Percentiles rank a stretch among this genome's conserved stretches.
Evolutionary conservation across 2,113 vertebrate species (phyloP).

Genomic region (Hippocampus zosterae): DNA sequence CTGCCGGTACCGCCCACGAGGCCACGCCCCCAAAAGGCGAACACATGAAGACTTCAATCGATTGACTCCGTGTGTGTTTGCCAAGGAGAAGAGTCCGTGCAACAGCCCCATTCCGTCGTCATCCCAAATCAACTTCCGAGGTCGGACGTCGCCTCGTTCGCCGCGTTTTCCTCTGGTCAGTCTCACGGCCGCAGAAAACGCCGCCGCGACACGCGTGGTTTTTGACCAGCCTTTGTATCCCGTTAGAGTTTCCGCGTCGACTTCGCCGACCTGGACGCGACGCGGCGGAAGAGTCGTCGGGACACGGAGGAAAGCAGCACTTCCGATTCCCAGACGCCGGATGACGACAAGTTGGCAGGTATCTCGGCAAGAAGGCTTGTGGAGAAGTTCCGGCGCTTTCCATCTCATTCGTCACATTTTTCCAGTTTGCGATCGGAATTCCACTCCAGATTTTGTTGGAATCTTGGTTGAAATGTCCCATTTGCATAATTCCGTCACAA

Average conservation of each 20-base stretch:
- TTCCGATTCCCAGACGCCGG: constrained; percentile 84
- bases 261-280: constrained; percentile 79
- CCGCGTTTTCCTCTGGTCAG: constrained; percentile 80
- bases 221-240: not conserved
- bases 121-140: constrained; percentile 74
- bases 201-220: not conserved
- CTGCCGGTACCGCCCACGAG: too few species aligned
- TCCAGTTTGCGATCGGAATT: not conserved
- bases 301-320: constrained; percentile 86
- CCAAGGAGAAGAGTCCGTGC: constrained; percentile 78
- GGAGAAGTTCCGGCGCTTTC: not conserved
- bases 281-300: constrained; percentile 69
- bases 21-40: too few species aligned
- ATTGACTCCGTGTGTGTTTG: not conserved
- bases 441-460: too few species aligned
- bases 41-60: too few species aligned
- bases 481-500: too few species aligned
- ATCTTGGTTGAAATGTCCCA: too few species aligned
- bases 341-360: constrained; percentile 83
- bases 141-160: constrained; percentile 68
- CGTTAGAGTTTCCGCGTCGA: constrained; percentile 78
- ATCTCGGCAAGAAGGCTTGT: not conserved
- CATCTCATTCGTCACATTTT: not conserved
- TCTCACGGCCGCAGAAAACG: not conserved
- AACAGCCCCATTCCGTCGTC: constrained; percentile 81